phyloP scores from a whole-genome alignment of 2,113 vertebrate species.

The Telmatochromis brichardi region DNA sequence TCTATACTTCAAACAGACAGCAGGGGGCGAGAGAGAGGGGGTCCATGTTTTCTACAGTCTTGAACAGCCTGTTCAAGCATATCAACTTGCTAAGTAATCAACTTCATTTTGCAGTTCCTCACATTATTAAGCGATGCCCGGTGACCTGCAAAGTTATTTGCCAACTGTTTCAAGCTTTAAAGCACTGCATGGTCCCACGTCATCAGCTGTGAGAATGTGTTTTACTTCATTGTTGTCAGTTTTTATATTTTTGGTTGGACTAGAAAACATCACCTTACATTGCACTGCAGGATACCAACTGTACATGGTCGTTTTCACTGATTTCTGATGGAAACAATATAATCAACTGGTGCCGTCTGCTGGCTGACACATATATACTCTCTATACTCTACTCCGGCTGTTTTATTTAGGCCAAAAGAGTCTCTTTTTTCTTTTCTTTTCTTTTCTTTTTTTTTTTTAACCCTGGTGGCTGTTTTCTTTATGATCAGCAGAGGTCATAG shows the following conservation, averaged over 20 bases:
- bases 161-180: neutral
- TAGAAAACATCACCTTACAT: neutral
- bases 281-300: neutral
- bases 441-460: neutral
- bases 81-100: neutral
- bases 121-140: neutral
- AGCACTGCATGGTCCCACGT: neutral
- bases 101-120: neutral
- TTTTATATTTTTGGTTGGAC: neutral
- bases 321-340: neutral
- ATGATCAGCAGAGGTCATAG: conserved; percentile 24
- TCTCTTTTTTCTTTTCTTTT: neutral
- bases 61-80: neutral
- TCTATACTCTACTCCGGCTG: neutral
- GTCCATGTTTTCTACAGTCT: neutral
- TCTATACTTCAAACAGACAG: neutral
- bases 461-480: neutral
- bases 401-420: neutral
- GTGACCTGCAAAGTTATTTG: neutral
- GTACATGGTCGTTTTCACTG: neutral
- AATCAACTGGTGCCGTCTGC: neutral
- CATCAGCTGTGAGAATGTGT: neutral
- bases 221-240: neutral
- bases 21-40: neutral
- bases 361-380: neutral